A percentile compares a stretch with the other conserved stretches of the same genome.
Conservation (phyloP, 2,797 vertebrate genomes). For the Anomalospiza imberbis region DNA sequence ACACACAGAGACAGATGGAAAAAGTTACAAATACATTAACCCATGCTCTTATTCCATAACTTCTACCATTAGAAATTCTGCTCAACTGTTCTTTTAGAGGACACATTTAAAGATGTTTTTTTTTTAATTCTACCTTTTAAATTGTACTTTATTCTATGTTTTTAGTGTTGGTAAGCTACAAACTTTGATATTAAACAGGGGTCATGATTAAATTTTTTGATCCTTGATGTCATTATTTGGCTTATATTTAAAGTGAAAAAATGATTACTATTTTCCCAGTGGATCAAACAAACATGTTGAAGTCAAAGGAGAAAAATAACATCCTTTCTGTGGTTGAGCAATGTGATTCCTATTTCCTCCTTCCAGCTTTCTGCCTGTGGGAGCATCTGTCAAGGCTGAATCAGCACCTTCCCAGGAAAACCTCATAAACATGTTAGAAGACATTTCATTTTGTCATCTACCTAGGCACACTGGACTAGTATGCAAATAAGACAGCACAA, state of each 20-base stretch:
- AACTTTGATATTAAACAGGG: background rate
- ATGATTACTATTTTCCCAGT: background rate
- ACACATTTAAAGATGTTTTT: background rate
- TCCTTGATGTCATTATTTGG: background rate
- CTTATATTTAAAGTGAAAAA: background rate
- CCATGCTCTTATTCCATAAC: constrained; percentile 1
- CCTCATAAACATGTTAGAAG: constrained; percentile 32
- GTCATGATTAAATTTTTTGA: background rate
- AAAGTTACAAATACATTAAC: constrained; percentile 37
- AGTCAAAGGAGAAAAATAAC: background rate
- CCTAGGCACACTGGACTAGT: constrained; percentile 37
- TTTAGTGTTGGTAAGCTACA: background rate
- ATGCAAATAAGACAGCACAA: constrained; percentile 39
- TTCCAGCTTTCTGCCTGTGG: constrained; percentile 64
- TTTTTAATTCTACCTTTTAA: background rate
- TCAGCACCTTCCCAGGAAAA: constrained; percentile 63
- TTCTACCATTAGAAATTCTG: constrained; percentile 27
- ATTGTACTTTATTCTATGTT: background rate
- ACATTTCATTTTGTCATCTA: constrained; percentile 49
- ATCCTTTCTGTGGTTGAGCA: background rate
- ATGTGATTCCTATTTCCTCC: background rate
- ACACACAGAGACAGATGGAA: background rate
- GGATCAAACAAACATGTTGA: background rate
- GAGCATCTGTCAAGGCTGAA: constrained; percentile 65
- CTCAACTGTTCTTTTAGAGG: constrained; percentile 3